These are phyloP conservation scores for Arctopsyche grandis DNA, from an alignment of 1,140 invertebrate genomes.

Conservation along the genomic window DNA sequence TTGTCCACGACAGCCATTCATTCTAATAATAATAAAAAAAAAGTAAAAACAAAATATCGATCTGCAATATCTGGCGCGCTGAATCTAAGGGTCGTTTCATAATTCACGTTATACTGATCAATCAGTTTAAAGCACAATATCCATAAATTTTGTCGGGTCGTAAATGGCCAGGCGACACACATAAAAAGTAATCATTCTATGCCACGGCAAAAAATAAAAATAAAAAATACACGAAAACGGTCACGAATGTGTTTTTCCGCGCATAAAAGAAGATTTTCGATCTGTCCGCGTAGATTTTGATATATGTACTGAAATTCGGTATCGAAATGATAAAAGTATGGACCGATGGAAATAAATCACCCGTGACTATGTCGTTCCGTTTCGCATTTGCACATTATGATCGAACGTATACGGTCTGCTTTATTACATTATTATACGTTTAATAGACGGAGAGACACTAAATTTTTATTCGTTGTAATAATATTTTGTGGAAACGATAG, in stretches of 20 bases:
- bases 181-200: slow-evolving; percentile 27
- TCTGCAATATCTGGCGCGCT: background rate
- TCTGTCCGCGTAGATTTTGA: slow-evolving; percentile 17
- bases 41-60: background rate
- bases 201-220: background rate
- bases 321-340: background rate
- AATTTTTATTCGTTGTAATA: no score
- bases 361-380: background rate
- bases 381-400: slow-evolving; percentile 20
- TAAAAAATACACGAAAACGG: background rate
- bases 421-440: no score
- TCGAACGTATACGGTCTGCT: background rate
- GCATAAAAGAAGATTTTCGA: slow-evolving; percentile 19
- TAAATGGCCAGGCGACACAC: slow-evolving; percentile 18
- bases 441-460: no score
- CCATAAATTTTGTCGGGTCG: slow-evolving; percentile 16
- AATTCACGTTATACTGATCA: slow-evolving; percentile 32
- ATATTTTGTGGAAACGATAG: no score
- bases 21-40: background rate
- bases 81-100: slow-evolving; percentile 26
- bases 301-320: slow-evolving; percentile 17
- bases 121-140: slow-evolving; percentile 32
- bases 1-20: no score
- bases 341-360: background rate
- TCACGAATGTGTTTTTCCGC: background rate